Percentiles rank a stretch among this genome's conserved stretches.
phyloP scores from a whole-genome alignment of 64 coral and sea anemone species.

The Orbicella faveolata region DNA sequence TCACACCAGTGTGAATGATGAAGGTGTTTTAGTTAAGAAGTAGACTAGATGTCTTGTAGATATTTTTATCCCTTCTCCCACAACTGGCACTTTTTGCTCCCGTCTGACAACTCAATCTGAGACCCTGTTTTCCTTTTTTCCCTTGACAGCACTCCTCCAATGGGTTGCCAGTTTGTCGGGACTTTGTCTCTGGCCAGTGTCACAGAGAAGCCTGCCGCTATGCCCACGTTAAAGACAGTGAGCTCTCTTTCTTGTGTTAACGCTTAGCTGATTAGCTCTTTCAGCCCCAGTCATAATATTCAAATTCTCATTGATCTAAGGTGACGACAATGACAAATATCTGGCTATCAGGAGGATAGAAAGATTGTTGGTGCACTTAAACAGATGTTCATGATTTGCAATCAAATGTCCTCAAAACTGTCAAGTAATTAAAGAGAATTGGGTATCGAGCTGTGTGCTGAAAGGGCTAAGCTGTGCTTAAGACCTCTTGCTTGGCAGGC shows the following conservation, averaged over 20 bases:
- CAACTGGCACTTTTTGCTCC: slow-evolving; percentile 41
- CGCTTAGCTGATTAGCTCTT: slow-evolving; percentile 37
- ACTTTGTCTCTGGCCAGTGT: slow-evolving; percentile 96
- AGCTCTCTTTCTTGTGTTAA: slow-evolving; percentile 59
- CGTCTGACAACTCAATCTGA: slow-evolving; percentile 47
- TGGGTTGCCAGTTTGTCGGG: slow-evolving; percentile 96
- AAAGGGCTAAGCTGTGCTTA: slow-evolving; percentile 32
- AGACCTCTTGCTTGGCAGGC: slow-evolving; percentile 7
- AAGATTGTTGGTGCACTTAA: background rate
- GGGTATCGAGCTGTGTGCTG: slow-evolving; percentile 3
- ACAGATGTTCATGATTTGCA: background rate
- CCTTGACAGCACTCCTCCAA: slow-evolving; percentile 77
- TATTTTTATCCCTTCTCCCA: slow-evolving; percentile 37
- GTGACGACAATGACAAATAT: background rate
- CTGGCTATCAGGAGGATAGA: background rate
- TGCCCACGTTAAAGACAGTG: slow-evolving; percentile 98
- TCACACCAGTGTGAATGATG: background rate
- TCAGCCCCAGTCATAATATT: background rate
- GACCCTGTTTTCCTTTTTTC: slow-evolving; percentile 62
- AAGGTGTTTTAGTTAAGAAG: slow-evolving; percentile 12
- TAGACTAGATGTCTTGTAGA: background rate
- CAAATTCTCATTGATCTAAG: background rate
- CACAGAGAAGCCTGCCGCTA: slow-evolving; percentile 98
- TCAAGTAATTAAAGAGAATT: background rate
- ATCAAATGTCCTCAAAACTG: background rate